Evolutionary conservation across 2,113 vertebrate species (phyloP).

Genomic region (Tichodroma muraria): DNA sequence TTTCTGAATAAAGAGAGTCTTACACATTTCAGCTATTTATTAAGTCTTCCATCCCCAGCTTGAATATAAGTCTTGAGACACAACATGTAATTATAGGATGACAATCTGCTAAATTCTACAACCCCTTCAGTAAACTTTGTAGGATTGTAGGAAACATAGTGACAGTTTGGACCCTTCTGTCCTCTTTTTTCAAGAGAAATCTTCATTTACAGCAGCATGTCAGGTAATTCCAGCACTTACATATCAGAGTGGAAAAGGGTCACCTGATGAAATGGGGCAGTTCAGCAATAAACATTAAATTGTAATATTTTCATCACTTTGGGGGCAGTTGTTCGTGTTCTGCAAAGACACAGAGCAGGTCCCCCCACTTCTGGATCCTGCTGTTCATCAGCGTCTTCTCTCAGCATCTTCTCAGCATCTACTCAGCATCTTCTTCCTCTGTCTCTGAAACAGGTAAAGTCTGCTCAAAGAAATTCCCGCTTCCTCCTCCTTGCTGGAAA

Average conservation of each 20-base stretch:
- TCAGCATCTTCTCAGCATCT: not conserved
- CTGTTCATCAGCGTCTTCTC: not conserved
- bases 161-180: not conserved
- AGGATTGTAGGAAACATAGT: not conserved
- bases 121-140: not conserved
- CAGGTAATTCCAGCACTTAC: not conserved
- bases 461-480: not conserved
- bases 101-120: not conserved
- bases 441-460: not conserved
- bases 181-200: not conserved
- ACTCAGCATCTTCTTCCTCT: not conserved
- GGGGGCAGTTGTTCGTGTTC: not conserved
- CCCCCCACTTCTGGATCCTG: not conserved
- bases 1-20: conserved; percentile 33
- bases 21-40: not conserved
- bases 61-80: not conserved
- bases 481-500: not conserved
- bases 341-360: not conserved
- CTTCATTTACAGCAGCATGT: not conserved
- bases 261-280: not conserved
- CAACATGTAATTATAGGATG: not conserved
- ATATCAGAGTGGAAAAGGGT: not conserved
- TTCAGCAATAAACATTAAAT: not conserved
- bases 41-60: not conserved
- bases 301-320: not conserved